Base-by-base conservation (phyloP, 2,797 vertebrate genomes). In the Champsocephalus gunnari region DNA sequence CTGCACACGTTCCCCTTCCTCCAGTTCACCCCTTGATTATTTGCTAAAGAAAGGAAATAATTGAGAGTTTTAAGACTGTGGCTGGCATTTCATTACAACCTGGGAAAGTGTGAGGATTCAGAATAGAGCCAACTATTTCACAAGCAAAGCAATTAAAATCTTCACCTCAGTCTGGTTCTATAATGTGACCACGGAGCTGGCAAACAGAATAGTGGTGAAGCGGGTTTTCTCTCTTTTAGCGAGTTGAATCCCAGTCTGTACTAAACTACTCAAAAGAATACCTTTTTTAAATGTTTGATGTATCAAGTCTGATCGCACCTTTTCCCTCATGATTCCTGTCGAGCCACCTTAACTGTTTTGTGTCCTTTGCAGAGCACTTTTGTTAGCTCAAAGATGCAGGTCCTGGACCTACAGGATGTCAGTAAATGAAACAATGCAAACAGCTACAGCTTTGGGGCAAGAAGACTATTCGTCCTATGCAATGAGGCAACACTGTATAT, bases 391-490 rank as follows among this genome's bases (percentile, higher is more conserved):
- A 66, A 74, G 74, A 83, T 75, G 65, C 64, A 5, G 4, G 53
- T 61, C 73, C 63, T 32, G 71, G 61, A 73, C 82, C 48, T 28
- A 70, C 60, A 84, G 88, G 88, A 93, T 72, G 89, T 89, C 84
- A 92, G 81, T 41, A 68, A 69, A 77, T 45, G 71, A 86, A 81
- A 78, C 60, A 13, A 65, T 77, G 74, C 69, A 74, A 76, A 50
- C 64, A 44, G 44, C 66, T 69, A 14, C 58, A 82, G 81, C 82
- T 86, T 64, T 8, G 38, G 65, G 72, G 49, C 53, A 64, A n/a
- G 16, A 44, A 12, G 45, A 43, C 68, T 58, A 24, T 24, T 48
- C 62, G 71, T 51, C 19, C 21, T 53, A 44, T 32, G 59, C 1
- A 38, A 76, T 59, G 72, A 83, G 79, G 82, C 60, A 58, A 76